Percentiles rank a stretch among this genome's conserved stretches.
Conservation (phyloP, 2,113 vertebrate genomes). For the Syngnathus scovelli region DNA sequence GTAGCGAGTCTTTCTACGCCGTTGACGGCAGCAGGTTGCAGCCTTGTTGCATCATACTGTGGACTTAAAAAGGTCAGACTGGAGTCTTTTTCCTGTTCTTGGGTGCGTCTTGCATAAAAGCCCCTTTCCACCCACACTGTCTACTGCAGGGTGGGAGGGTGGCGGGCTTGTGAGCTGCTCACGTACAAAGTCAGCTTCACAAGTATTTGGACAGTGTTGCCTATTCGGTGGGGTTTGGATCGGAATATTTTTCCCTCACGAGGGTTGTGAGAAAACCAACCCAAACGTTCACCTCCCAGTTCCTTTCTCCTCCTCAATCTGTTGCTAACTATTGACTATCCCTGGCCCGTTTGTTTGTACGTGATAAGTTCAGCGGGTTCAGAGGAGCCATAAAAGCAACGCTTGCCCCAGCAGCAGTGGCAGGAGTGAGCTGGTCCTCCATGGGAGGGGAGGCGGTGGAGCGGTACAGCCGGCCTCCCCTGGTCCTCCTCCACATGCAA, state of each 20-base stretch:
- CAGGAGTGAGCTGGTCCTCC: constrained; percentile 39
- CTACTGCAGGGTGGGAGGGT: constrained; percentile 33
- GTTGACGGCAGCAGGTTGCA: constrained; percentile 41
- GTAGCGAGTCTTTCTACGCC: constrained; percentile 12
- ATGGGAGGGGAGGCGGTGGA: constrained; percentile 23
- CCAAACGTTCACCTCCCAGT: background rate
- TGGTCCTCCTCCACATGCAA: constrained; percentile 28
- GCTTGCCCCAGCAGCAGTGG: constrained; percentile 39
- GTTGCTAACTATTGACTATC: constrained; percentile 37
- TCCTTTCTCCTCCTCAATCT: constrained; percentile 6
- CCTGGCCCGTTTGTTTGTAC: constrained; percentile 46
- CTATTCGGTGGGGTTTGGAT: background rate
- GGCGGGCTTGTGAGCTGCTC: constrained; percentile 7
- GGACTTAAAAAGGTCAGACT: constrained; percentile 35
- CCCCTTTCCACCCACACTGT: constrained; percentile 49
- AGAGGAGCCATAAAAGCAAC: constrained; percentile 52
- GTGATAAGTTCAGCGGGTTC: constrained; percentile 59
- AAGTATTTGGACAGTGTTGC: background rate
- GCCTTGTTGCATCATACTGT: constrained; percentile 54
- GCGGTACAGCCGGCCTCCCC: constrained; percentile 27
- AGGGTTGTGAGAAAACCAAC: no score
- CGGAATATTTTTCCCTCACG: background rate
- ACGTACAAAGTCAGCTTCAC: background rate
- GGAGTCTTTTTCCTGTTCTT: constrained; percentile 53
- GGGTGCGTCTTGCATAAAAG: constrained; percentile 49